Evolutionary conservation across 2,888 invertebrate species (phyloP), one percentile per base, ranked within the genome.

Genomic region (Pantelozetes paolii): DNA sequence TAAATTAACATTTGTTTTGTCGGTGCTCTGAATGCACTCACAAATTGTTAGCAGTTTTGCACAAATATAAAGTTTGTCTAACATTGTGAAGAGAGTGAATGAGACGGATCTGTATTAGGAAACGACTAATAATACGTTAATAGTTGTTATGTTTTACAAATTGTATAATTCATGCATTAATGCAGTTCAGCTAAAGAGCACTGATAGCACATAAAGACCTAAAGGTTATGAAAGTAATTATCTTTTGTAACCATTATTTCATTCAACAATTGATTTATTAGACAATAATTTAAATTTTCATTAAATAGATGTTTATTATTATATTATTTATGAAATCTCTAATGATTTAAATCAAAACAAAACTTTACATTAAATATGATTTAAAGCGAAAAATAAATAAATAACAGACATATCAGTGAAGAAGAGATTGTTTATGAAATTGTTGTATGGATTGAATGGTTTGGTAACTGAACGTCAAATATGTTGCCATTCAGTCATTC

Each of bases 81-180:
- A 59, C 30, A 8, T 11, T 9, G 30, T 11, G 42, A 42, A 67
- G 67, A 67, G 67, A 42, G 67, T 67, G 26, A 42, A 67, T 20
- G 15, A 67, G 11, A 26, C 36, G 67, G 67, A 67, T 67, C n/a
- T 42, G n/a, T 42, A 40, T 40, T 40, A 67, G 67, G 67, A 67
- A 67, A 67, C 67, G 23, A 42, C 67, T 67, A 67, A 67, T 67
- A 67, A 67, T n/a, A 67, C 42, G 67, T n/a, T 67, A 30, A 26
- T n/a, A 6, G n/a, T 62, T 13, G 32, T 54, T 28, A 3, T 30
- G 32, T 32, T 30, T n/a, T 15, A 18, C 30, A 30, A 62, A 32
- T 62, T 30, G 62, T 30, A 62, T 62, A 32, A 57, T 57, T 15
- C 6, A 57, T n/a, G n/a, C n/a, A n/a, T n/a, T n/a, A n/a, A n/a